Percentiles rank a stretch among this genome's conserved stretches.
Conservation (phyloP, 2,113 vertebrate genomes). For the Illadopsis cleaveri region DNA sequence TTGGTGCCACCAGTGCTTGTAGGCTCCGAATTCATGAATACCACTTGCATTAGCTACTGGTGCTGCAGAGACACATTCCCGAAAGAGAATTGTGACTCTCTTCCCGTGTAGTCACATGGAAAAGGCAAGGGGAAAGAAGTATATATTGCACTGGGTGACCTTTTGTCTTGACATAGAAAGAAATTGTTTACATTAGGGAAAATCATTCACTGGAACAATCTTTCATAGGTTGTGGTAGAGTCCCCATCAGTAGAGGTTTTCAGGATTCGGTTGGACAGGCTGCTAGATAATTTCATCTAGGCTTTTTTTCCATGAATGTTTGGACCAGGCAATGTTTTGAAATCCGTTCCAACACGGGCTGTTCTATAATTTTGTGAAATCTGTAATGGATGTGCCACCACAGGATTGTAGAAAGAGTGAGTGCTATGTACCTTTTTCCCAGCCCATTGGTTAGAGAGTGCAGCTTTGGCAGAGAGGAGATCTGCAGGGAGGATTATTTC, state of each 20-base stretch:
- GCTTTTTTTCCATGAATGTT: neutral
- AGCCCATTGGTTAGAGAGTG: neutral
- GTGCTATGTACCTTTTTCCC: neutral
- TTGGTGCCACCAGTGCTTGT: neutral
- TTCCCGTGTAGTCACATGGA: neutral
- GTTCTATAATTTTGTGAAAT: neutral
- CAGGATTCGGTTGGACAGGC: rapidly evolving
- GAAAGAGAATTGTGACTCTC: neutral
- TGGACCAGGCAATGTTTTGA: neutral
- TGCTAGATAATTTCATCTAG: neutral
- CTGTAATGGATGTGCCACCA: neutral
- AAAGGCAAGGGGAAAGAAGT: neutral
- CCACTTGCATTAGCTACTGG: neutral
- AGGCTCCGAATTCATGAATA: rapidly evolving
- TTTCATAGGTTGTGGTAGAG: neutral
- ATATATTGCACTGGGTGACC: neutral
- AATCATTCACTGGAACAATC: neutral
- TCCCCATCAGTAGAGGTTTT: neutral
- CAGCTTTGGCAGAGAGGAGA: neutral
- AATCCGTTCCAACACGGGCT: neutral
- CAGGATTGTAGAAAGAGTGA: neutral
- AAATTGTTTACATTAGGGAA: neutral
- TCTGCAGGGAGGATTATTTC: neutral
- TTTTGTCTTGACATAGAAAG: neutral
- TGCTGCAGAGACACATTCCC: neutral